Percentiles rank a stretch among this genome's conserved stretches.
These are phyloP conservation scores for Rhea americana DNA, from an alignment of 2,113 vertebrate species.

Conservation along the genomic window DNA sequence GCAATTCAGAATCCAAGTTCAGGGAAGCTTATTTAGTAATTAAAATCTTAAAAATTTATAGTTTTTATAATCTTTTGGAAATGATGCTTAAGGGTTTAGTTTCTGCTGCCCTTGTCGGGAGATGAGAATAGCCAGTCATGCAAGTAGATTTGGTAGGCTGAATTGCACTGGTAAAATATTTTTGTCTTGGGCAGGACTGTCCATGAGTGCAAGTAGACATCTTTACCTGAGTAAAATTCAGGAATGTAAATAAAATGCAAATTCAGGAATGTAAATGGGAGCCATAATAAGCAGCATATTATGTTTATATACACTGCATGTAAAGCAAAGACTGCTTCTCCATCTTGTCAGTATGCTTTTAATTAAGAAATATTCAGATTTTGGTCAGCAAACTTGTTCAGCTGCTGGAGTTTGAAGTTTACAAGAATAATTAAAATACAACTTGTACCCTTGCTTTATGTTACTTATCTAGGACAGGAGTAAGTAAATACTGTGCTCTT, in stretches of 20 bases:
- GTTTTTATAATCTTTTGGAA: background rate
- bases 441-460: background rate
- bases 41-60: slow-evolving; percentile 7
- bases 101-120: background rate
- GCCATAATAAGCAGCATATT: background rate
- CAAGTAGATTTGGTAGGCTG: background rate
- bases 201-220: background rate
- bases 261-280: too few relatives aligned
- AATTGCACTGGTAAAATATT: background rate
- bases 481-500: background rate
- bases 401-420: background rate
- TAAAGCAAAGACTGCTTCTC: background rate
- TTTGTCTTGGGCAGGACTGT: background rate
- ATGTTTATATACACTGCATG: background rate
- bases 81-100: slow-evolving; percentile 14
- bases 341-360: background rate
- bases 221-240: background rate
- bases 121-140: background rate
- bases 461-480: background rate
- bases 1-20: background rate
- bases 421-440: background rate
- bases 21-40: slow-evolving; percentile 14
- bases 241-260: too few relatives aligned
- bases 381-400: background rate
- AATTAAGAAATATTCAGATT: background rate